Evolutionary conservation across 1,140 invertebrate genomes (phyloP).

Genomic region (Homarus americanus): DNA sequence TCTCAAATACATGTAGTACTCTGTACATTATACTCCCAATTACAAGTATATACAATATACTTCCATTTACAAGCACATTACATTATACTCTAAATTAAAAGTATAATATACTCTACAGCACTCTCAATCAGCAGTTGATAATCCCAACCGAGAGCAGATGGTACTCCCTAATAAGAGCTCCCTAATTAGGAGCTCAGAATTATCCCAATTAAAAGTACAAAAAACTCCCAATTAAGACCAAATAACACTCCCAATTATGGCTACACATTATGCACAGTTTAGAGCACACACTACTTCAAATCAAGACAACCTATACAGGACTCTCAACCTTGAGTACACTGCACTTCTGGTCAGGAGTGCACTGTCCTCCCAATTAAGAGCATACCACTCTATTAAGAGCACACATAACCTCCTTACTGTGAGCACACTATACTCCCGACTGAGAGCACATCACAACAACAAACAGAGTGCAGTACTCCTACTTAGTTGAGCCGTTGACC

Average conservation of each 20-base stretch:
- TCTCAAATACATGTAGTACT: not conserved
- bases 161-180: no score
- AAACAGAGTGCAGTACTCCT: slow-evolving; percentile 42
- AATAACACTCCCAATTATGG: no score
- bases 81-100: no score
- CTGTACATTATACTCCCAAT: no score
- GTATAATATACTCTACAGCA: no score
- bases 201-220: no score
- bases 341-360: not conserved
- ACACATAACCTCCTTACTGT: not conserved
- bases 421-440: not conserved
- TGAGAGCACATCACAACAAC: not conserved
- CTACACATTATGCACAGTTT: not conserved
- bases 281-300: not conserved
- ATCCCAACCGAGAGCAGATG: no score
- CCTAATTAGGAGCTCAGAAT: no score
- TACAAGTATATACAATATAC: no score
- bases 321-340: not conserved
- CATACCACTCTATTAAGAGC: not conserved
- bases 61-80: no score
- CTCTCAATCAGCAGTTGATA: no score
- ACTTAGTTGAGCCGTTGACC: slow-evolving; percentile 31
- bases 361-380: not conserved
- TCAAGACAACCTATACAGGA: not conserved
- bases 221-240: no score